Conservation (phyloP, 2,888 invertebrate genomes). For the Eilema caniola region DNA sequence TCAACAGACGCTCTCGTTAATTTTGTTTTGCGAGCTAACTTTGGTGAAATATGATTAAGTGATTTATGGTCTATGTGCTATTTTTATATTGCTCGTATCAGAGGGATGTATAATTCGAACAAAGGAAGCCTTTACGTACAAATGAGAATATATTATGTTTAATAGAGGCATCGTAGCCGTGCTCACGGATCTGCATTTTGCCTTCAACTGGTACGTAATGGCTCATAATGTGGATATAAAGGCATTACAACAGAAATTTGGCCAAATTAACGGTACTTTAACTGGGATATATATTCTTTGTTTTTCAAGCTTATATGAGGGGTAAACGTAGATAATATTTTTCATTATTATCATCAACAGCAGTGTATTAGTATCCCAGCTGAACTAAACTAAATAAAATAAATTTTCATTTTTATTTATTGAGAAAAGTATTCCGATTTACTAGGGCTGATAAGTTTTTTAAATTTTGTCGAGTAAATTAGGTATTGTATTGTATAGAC, state of each 20-base stretch:
- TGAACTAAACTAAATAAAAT: neutral
- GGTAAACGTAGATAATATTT: neutral
- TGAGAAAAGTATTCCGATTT: too few species aligned
- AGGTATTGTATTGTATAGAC: too few species aligned
- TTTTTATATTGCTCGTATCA: constrained; percentile 1
- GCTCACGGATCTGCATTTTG: constrained; percentile 1
- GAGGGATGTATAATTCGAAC: neutral
- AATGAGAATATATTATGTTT: constrained; percentile 4
- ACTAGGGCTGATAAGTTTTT: too few species aligned
- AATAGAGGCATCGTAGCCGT: neutral
- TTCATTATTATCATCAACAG: neutral
- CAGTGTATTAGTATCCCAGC: neutral
- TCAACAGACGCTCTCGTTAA: too few species aligned
- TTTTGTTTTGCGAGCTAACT: neutral
- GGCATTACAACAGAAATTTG: neutral
- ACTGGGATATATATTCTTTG: neutral
- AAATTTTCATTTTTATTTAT: too few species aligned
- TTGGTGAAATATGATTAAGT: neutral
- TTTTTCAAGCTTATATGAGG: neutral
- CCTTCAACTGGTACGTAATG: constrained; percentile 1
- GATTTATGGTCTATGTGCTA: neutral
- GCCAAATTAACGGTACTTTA: neutral
- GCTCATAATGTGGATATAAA: neutral
- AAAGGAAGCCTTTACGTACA: neutral
- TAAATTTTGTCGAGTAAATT: too few species aligned